Percentiles rank a stretch among this genome's conserved stretches.
Conservation (phyloP, 2,888 invertebrate genomes). For the Dynastes tityus region DNA sequence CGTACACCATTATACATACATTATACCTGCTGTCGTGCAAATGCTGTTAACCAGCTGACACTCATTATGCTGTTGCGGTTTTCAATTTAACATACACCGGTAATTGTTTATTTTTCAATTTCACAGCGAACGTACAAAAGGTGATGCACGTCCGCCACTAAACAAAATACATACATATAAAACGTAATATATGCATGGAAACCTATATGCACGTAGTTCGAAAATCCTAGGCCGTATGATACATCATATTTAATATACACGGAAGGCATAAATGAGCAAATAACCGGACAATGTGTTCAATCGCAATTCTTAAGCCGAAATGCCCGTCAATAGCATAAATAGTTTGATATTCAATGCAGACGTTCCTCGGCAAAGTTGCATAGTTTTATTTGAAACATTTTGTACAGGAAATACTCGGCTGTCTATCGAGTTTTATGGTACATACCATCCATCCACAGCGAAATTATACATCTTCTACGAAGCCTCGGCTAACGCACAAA, state of each 20-base stretch:
- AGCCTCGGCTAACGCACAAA: not conserved
- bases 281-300: not conserved
- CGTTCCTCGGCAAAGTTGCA: not conserved
- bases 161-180: slow-evolving; percentile 5
- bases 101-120: slow-evolving; percentile 33
- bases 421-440: not conserved
- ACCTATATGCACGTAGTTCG: not conserved
- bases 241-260: not conserved
- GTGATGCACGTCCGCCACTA: not conserved
- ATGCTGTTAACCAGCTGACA: slow-evolving; percentile 13
- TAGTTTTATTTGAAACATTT: not conserved
- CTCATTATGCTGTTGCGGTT: slow-evolving; percentile 1
- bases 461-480: not conserved
- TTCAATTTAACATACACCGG: slow-evolving; percentile 8
- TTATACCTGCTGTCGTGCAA: not conserved
- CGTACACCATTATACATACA: not conserved
- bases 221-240: not conserved
- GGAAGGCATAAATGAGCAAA: slow-evolving; percentile 10
- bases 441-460: not conserved
- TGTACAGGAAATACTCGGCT: slow-evolving; percentile 2
- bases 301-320: not conserved
- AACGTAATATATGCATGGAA: not conserved
- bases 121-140: not conserved
- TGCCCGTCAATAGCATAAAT: not conserved
- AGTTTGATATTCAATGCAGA: not conserved